Conservation (phyloP, 92 coral and sea anemone species). For the Umimayanthus kanabou region DNA sequence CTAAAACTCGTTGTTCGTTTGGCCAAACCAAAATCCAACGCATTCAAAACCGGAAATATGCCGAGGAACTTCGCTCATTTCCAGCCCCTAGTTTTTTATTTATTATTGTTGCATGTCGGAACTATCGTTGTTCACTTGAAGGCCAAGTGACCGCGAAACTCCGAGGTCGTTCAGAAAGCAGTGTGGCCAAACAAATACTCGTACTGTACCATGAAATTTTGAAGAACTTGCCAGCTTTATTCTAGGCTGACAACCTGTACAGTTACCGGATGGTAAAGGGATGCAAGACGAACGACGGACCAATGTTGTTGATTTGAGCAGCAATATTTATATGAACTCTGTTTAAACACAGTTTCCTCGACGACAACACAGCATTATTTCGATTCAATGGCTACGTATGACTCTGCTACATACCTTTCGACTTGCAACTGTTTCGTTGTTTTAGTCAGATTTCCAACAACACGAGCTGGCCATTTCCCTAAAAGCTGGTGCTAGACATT, state of each 20-base stretch:
- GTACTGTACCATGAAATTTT: background rate
- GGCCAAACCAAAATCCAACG: background rate
- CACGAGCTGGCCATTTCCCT: background rate
- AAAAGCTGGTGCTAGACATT: background rate
- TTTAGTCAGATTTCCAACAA: background rate
- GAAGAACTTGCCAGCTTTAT: background rate
- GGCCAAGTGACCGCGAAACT: background rate
- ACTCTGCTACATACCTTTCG: slow-evolving; percentile 6
- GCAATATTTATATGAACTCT: background rate
- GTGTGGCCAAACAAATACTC: background rate
- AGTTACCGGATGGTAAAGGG: background rate
- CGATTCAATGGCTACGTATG: background rate
- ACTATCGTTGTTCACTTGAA: background rate
- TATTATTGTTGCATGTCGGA: background rate
- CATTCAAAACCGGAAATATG: background rate
- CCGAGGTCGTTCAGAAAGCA: background rate
- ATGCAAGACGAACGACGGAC: background rate
- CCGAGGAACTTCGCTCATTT: background rate
- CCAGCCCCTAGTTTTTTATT: background rate
- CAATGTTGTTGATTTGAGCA: background rate
- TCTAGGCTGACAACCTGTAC: background rate
- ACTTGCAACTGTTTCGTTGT: slow-evolving; percentile 10
- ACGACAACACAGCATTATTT: slow-evolving; percentile 14
- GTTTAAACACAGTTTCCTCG: background rate
- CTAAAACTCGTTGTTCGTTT: background rate